These are phyloP conservation scores for Calonectris borealis DNA, from an alignment of 2,113 vertebrate species.

Conservation along the genomic window DNA sequence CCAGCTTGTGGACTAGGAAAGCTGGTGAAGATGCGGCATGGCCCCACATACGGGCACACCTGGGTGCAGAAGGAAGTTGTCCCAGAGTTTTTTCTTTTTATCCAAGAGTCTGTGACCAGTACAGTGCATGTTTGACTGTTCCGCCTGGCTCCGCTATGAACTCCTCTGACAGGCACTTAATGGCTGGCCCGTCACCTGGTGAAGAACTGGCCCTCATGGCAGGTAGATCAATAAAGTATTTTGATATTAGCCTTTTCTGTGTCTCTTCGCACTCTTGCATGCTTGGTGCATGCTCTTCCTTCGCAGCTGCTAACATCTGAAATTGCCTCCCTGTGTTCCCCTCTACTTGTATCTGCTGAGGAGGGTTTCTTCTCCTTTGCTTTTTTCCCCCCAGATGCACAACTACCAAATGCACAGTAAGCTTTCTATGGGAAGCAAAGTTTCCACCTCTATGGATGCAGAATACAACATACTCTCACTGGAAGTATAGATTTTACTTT, in stretches of 20 bases:
- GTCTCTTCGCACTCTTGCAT: neutral
- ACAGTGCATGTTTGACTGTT: neutral
- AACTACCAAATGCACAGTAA: neutral
- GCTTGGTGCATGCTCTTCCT: neutral
- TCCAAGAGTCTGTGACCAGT: neutral
- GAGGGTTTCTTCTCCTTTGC: neutral
- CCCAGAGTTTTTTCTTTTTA: neutral
- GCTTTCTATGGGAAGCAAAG: neutral
- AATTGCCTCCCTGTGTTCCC: neutral
- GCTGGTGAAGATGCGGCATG: neutral
- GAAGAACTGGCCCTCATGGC: neutral
- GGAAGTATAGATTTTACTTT: neutral
- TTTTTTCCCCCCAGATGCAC: neutral
- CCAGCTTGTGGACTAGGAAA: neutral
- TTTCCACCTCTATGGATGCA: neutral
- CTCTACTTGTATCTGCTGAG: neutral
- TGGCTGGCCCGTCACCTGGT: neutral
- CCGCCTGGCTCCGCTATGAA: neutral
- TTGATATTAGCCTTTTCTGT: neutral
- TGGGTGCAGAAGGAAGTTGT: neutral
- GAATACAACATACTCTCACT: neutral
- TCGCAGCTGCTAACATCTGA: neutral
- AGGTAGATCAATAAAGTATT: neutral
- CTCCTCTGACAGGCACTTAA: neutral
- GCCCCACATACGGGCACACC: neutral